A percentile compares a stretch with the other conserved stretches of the same genome.
Evolutionary conservation across 2,797 vertebrate species (phyloP).

Genomic region (Neosilurus mollespiculum): DNA sequence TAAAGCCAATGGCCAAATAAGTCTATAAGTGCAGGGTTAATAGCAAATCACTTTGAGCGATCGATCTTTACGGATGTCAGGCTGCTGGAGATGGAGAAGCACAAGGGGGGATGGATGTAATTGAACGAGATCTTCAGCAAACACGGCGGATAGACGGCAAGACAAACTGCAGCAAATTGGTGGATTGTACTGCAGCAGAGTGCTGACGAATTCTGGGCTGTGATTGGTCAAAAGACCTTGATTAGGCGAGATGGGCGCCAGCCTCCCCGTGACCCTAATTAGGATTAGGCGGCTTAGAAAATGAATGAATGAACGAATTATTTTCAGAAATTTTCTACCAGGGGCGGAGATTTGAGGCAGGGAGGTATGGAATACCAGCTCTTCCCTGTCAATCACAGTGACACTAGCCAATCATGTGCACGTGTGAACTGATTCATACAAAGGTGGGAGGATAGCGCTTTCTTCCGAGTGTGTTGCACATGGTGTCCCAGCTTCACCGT

Average conservation of each 20-base stretch:
- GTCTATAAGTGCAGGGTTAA: conserved; percentile 72
- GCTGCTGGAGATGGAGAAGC: conserved; percentile 58
- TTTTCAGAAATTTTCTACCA: not conserved
- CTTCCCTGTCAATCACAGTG: not conserved
- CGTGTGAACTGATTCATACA: not conserved
- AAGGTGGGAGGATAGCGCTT: too few species aligned
- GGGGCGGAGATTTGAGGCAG: not conserved
- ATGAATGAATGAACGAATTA: not conserved
- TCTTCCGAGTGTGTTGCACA: too few species aligned
- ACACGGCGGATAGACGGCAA: not conserved
- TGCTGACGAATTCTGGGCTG: not conserved
- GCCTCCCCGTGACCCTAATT: too few species aligned
- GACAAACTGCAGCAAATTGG: not conserved
- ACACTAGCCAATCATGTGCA: not conserved
- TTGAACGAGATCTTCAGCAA: conserved; percentile 10
- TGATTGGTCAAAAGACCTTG: not conserved
- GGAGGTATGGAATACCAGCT: not conserved
- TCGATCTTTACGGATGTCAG: conserved; percentile 60
- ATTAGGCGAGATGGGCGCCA: not conserved
- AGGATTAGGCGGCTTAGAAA: not conserved
- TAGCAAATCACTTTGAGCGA: conserved; percentile 65
- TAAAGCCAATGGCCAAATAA: conserved; percentile 55
- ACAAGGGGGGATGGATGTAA: conserved; percentile 41
- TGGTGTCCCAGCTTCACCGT: too few species aligned
- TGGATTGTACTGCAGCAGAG: too few species aligned